A percentile compares a stretch with the other conserved stretches of the same genome.
These are phyloP conservation scores for Nyctereutes procyonoides DNA, from an alignment of 2,113 vertebrate species.

Conservation along the genomic window DNA sequence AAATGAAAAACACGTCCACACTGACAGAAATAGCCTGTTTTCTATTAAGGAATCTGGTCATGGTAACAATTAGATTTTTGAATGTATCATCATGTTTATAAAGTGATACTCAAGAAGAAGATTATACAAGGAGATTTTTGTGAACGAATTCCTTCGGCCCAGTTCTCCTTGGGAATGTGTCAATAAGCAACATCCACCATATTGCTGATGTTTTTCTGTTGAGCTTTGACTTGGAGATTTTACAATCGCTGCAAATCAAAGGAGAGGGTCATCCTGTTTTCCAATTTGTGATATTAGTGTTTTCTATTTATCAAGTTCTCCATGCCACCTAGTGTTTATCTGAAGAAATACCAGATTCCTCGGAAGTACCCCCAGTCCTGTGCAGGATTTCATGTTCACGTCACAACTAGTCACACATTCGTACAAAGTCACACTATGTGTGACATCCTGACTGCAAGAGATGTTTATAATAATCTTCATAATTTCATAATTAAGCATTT, in stretches of 20 bases:
- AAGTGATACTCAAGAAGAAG: constrained; percentile 63
- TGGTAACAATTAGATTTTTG: constrained; percentile 78
- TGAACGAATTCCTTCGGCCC: not conserved
- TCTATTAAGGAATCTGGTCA: constrained; percentile 72
- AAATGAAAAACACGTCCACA: constrained; percentile 70
- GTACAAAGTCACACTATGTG: not conserved
- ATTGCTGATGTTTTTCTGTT: not conserved
- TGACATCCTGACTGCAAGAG: not conserved
- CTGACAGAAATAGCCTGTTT: constrained; percentile 73
- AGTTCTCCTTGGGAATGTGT: constrained; percentile 25
- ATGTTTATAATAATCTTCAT: not conserved
- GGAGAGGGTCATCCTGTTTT: not conserved
- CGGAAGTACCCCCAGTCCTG: not conserved
- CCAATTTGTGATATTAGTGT: not conserved
- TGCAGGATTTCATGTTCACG: not conserved
- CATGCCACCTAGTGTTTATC: constrained; percentile 88
- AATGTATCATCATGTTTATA: constrained; percentile 76
- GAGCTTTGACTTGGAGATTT: not conserved
- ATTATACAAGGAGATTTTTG: constrained; percentile 35
- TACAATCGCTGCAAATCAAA: not conserved
- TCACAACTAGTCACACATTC: not conserved
- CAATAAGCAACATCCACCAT: not conserved
- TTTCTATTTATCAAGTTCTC: constrained; percentile 83
- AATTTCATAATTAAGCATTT: not conserved
- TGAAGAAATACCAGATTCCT: constrained; percentile 79